Evolutionary conservation across 2,888 invertebrate species (phyloP), one percentile per base, ranked within the genome.

Genomic region (Automeris io): DNA sequence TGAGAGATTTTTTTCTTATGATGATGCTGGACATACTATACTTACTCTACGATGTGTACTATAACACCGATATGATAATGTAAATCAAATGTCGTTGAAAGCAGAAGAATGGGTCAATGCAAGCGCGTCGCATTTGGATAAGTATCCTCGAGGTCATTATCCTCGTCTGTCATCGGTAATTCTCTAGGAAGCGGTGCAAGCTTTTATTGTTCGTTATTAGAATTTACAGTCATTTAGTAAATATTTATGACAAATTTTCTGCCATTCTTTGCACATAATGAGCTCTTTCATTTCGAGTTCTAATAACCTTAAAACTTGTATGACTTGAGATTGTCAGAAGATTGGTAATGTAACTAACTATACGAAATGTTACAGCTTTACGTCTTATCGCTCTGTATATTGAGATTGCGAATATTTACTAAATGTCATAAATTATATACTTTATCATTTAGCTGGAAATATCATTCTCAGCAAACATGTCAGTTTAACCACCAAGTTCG

Each of bases 121-220:
- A 65, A 63, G 66, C 63, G 59, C 61, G 61, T 63, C 60, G 61
- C 68, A 77, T 77, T 75, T 72, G 71, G 73, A 77, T 77, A 74
- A 73, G 68, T 69, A 70, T 65, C 64, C 61, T 49, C 39, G 68
- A 59, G 75, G 73, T 73, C 76, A 73, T 63, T 66, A 70, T 60
- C 70, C 75, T 65, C 50, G 13, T 29, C 54, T 64, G 65, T 62
- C 66, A 64, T 62, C 57, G 49, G 57, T 57, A 56, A 58, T 54
- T 49, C 22, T 31, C 22, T 33, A 18, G 18, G 18, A 13, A 24
- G 18, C 18, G 46, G 50, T 29, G 43, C 36, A 41, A 44, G 42
- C 22, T 36, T 45, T 36, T 44, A 49, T 45, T 50, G 8, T 32
- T 21, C 11, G 19, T 29, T 43, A 51, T 43, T 40, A 42, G 23